Percentiles rank a stretch among this genome's conserved stretches.
phyloP scores from a whole-genome alignment of 2,888 invertebrate species.

The Melanophora roralis region DNA sequence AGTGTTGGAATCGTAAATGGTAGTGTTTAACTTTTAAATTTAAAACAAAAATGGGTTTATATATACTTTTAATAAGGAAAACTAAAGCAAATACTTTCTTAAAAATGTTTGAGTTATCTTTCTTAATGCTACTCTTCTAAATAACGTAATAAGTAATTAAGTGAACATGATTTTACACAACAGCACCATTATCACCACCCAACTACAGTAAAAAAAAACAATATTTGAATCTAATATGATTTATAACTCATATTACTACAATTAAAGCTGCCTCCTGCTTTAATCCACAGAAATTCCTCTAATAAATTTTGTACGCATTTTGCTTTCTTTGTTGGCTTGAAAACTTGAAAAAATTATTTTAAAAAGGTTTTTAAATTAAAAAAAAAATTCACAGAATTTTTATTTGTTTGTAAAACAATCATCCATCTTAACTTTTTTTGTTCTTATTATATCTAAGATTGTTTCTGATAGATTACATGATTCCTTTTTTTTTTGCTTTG shows the following conservation, averaged over 20 bases:
- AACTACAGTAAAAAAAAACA: constrained; percentile 3
- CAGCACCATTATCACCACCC: neutral
- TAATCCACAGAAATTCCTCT: neutral
- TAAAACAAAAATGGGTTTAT: no score
- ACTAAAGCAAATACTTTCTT: no score
- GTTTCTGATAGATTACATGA: constrained; percentile 35
- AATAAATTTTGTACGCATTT: neutral
- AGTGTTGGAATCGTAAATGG: no score
- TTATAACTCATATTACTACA: neutral
- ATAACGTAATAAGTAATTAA: no score
- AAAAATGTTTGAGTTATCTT: no score
- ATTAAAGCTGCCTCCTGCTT: neutral
- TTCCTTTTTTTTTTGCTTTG: neutral
- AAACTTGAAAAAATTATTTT: constrained; percentile 9
- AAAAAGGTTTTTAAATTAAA: constrained; percentile 17
- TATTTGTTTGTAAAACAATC: constrained; percentile 7
- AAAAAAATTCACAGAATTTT: neutral
- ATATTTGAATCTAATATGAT: constrained; percentile 26
- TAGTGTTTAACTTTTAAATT: no score
- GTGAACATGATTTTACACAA: no score
- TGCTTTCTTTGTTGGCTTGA: constrained; percentile 5
- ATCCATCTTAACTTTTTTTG: constrained; percentile 12
- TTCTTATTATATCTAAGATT: constrained; percentile 18
- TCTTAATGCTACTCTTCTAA: no score
- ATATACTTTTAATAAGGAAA: no score